Evolutionary conservation across 2,113 vertebrate species (phyloP), one percentile per base, ranked within the genome.

Genomic region (Protomyctophum bolini): DNA sequence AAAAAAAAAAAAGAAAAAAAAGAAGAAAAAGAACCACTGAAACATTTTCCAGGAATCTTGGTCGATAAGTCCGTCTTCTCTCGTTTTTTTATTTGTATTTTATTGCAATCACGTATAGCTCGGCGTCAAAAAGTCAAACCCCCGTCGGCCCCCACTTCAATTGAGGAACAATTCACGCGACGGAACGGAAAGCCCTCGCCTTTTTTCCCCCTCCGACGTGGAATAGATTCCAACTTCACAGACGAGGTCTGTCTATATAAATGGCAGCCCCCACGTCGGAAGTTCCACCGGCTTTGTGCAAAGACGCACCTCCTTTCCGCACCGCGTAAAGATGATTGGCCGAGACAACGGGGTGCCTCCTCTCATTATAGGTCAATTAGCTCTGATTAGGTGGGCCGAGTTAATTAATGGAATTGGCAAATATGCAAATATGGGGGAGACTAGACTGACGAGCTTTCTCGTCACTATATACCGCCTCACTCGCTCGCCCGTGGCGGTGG

Each of bases 331-430:
- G 89, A 91, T 94, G 91, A 94, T 94, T 93, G 94, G 93, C 92
- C 88, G 84, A 94, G 93, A 93, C 93, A 91, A 88, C 88, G 92
- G 90, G 91, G 94, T 70, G 92, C 94, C 94, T 93, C 92, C 90
- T 83, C 91, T 92, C 12, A 94, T 94, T 95, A 95, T 96, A 94
- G 92, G 92, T 96, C 95, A 95, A 94, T 95, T 96, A 97, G 94
- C 94, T 86, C 91, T 94, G 94, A 94, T 95, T 96, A 94, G 86
- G 87, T 95, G 94, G 95, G 94, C 91, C 90, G 92, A 93, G 86
- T 93, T 93, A 92, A 94, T 94, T 93, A 94, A 93, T 91, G 84
- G 86, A 92, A 93, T 92, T 93, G 89, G 89, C 92, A 90, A 91
- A 93, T 93, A 93, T 92, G 93, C 89, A 91, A 91, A 92, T 88